phyloP scores from a whole-genome alignment of 2,113 vertebrate genomes.

The Nymphicus hollandicus region DNA sequence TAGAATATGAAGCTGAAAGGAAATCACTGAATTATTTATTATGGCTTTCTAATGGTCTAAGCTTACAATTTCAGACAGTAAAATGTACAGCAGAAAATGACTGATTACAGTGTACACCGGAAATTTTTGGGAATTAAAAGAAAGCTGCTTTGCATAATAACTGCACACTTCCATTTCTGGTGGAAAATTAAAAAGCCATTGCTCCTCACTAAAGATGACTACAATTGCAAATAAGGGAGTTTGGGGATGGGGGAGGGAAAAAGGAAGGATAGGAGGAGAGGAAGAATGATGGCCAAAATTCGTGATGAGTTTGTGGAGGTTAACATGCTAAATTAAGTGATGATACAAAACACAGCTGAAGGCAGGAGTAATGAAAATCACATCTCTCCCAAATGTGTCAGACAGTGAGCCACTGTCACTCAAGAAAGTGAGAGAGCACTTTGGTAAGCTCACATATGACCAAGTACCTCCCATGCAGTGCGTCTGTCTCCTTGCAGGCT shows the following conservation, averaged over 20 bases:
- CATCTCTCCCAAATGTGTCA: neutral
- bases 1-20: constrained; percentile 51
- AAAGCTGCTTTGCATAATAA: constrained; percentile 56
- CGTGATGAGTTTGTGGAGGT: neutral
- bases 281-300: neutral
- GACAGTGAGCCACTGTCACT: neutral
- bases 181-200: constrained; percentile 54
- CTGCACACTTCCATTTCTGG: constrained; percentile 37
- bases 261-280: neutral
- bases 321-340: neutral
- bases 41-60: constrained; percentile 16
- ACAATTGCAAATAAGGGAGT: constrained; percentile 33
- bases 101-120: constrained; percentile 50
- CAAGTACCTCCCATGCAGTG: neutral
- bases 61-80: constrained; percentile 17
- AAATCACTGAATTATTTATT: constrained; percentile 66
- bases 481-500: neutral
- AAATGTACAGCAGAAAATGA: constrained; percentile 31
- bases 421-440: neutral
- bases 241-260: neutral
- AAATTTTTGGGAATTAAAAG: constrained; percentile 64
- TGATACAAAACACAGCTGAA: neutral
- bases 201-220: neutral
- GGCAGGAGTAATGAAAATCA: neutral
- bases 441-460: neutral